Base-by-base conservation (phyloP, 2,888 invertebrate species). In the Germaria angustata region DNA sequence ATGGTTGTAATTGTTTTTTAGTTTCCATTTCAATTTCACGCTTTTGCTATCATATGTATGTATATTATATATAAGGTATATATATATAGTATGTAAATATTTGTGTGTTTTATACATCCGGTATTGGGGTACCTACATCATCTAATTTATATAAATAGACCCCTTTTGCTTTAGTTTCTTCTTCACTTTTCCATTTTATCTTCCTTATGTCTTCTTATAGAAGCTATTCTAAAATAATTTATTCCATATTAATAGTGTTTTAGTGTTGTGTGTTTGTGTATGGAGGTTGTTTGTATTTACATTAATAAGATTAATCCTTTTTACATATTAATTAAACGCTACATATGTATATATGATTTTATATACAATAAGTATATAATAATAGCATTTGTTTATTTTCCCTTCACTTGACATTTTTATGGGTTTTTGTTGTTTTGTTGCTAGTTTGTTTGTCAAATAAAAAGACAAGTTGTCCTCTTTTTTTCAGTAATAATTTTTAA, bases 401-500 rank as follows among this genome's bases (percentile, higher is more conserved):
- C 41, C 24, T 36, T 49, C 28, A 68, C 63, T 49, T 80, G 46
- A 13, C 34, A 68, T 39, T 51, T 66, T 61, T 68, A 24, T 80
- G 46, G 36, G 57, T 46, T 65, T 81, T 57, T 55, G n/a, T n/a
- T n/a, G n/a, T n/a, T n/a, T n/a, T n/a, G n/a, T n/a, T n/a, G n/a
- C n/a, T n/a, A n/a, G n/a, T n/a, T n/a, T n/a, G n/a, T n/a, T n/a
- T n/a, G n/a, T n/a, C n/a, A n/a, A n/a, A n/a, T n/a, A n/a, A n/a
- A n/a, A n/a, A n/a, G n/a, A n/a, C n/a, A n/a, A n/a, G n/a, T n/a
- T n/a, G n/a, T n/a, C n/a, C n/a, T n/a, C 22, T 34, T 32, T 36
- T 28, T 11, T 51, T 80, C 34, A 78, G n/a, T 78, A 78, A 59
- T 80, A 80, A 72, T 81, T 53, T 53, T 79, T 63, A 46, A 79